Evolutionary conservation across 1,140 invertebrate species (phyloP).

Genomic region (Littorina saxatilis): DNA sequence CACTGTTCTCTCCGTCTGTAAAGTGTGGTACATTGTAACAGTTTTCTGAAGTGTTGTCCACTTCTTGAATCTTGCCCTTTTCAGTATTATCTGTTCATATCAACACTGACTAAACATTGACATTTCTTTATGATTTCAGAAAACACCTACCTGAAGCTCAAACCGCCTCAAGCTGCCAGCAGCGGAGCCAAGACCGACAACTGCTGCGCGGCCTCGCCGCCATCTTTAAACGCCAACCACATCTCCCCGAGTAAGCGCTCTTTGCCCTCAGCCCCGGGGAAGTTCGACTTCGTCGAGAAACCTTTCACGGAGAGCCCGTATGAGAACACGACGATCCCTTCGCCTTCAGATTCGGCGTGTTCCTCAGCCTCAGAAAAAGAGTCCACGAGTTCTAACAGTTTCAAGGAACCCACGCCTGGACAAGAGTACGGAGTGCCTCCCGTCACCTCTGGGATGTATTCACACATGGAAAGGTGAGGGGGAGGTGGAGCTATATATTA

Average conservation of each 20-base stretch:
- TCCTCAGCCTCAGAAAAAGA: slow-evolving; percentile 57
- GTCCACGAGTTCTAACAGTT: slow-evolving; percentile 34
- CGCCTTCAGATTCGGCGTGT: slow-evolving; percentile 51
- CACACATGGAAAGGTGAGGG: neutral
- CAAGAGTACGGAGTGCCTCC: neutral
- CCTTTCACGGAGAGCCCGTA: slow-evolving; percentile 50
- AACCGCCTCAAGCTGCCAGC: slow-evolving; percentile 25
- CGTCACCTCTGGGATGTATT: neutral
- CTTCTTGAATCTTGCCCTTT: too few relatives aligned
- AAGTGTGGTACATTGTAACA: too few relatives aligned
- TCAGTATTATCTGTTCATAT: too few relatives aligned
- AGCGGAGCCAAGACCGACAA: neutral
- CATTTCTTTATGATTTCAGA: slow-evolving; percentile 18
- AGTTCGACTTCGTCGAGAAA: slow-evolving; percentile 53
- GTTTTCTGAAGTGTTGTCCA: too few relatives aligned
- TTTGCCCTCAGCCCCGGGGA: slow-evolving; percentile 29
- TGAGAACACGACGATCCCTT: slow-evolving; percentile 45
- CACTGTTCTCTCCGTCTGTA: too few relatives aligned
- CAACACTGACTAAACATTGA: too few relatives aligned
- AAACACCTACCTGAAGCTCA: slow-evolving; percentile 43
- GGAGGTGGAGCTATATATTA: too few relatives aligned
- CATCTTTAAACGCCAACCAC: slow-evolving; percentile 4
- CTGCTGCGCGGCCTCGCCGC: neutral
- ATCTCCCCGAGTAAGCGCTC: slow-evolving; percentile 29
- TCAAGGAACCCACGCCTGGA: slow-evolving; percentile 14